Conservation (phyloP, 2,797 vertebrate genomes). For the Eulemur rubriventer region DNA sequence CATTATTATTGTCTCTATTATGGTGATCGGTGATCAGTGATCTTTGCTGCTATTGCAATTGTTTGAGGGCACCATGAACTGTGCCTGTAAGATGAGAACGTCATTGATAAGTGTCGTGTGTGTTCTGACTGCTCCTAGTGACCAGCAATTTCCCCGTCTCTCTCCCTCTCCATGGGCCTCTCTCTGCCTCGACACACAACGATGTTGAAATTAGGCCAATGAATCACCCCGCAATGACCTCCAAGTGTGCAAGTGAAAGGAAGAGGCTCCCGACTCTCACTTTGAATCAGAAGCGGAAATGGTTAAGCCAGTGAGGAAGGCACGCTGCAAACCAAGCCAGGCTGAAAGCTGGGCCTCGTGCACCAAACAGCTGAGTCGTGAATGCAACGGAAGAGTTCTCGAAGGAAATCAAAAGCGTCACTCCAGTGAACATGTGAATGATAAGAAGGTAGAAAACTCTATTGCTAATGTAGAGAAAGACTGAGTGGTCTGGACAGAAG, state of each 20-base stretch:
- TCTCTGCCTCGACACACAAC: not conserved
- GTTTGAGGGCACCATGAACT: not conserved
- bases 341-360: not conserved
- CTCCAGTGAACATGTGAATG: not conserved
- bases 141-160: not conserved
- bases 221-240: not conserved
- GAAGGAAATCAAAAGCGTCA: not conserved
- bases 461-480: not conserved
- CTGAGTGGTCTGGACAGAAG: not conserved
- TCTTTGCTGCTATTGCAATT: not conserved
- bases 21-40: not conserved
- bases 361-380: not conserved
- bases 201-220: not conserved
- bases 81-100: not conserved
- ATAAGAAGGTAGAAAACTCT: not conserved
- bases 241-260: not conserved
- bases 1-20: not conserved
- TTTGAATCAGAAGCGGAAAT: not conserved
- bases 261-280: not conserved
- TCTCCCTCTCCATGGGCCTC: not conserved
- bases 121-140: no score
- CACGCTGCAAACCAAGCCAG: not conserved
- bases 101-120: not conserved
- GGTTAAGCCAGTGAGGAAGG: not conserved
- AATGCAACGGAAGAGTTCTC: not conserved